Evolutionary conservation across 1,140 invertebrate genomes (phyloP).

Genomic region (Cotesia vestalis): DNA sequence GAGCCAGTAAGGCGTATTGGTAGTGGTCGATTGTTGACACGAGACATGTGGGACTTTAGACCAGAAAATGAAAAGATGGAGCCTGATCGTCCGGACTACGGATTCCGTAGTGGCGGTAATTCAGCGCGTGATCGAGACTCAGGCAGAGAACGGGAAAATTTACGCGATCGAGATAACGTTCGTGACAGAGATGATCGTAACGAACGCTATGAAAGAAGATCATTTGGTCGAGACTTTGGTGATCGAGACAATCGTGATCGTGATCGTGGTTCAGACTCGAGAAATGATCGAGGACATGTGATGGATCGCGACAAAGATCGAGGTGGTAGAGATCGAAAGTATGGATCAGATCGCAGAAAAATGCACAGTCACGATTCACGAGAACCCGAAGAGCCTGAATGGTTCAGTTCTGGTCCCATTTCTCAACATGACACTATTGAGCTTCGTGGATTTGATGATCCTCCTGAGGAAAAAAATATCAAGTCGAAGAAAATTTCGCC

Average conservation of each 20-base stretch:
- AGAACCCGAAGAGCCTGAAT: slow-evolving; percentile 73
- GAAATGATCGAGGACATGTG: slow-evolving; percentile 47
- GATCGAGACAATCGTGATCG: slow-evolving; percentile 46
- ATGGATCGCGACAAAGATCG: slow-evolving; percentile 58
- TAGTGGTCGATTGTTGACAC: slow-evolving; percentile 78
- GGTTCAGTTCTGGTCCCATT: slow-evolving; percentile 87
- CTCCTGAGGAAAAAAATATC: slow-evolving; percentile 63
- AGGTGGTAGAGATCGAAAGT: slow-evolving; percentile 59
- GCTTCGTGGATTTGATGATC: slow-evolving; percentile 87
- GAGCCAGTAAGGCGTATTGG: slow-evolving; percentile 75
- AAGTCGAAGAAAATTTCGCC: slow-evolving; percentile 63
- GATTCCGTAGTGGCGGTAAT: slow-evolving; percentile 52
- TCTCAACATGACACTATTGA: slow-evolving; percentile 94
- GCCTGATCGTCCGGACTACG: slow-evolving; percentile 55
- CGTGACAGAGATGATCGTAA: slow-evolving; percentile 49
- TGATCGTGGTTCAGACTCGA: slow-evolving; percentile 42
- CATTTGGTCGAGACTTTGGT: slow-evolving; percentile 67
- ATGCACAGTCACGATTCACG: slow-evolving; percentile 62
- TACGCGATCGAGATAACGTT: slow-evolving; percentile 43
- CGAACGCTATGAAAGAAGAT: slow-evolving; percentile 67
- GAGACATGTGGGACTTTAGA: slow-evolving; percentile 71
- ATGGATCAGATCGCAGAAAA: slow-evolving; percentile 62
- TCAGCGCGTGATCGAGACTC: slow-evolving; percentile 53
- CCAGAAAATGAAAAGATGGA: slow-evolving; percentile 60
- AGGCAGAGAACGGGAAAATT: slow-evolving; percentile 44